Base-by-base conservation (phyloP, 2,113 vertebrate genomes). In the Spea multiplicata region DNA sequence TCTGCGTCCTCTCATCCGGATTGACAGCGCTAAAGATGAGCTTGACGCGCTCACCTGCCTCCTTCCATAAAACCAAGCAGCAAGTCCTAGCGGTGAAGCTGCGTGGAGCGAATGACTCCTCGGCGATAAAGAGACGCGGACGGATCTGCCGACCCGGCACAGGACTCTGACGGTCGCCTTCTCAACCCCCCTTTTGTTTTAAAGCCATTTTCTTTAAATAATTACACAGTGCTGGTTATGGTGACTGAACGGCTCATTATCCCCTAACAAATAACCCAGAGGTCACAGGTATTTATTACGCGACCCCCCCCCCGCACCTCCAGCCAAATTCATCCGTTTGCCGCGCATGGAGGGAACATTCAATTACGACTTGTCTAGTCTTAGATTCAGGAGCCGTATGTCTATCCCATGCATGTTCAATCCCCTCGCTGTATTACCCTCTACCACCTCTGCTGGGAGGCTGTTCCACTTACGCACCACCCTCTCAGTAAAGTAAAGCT, bases 201-300 rank as follows among this genome's bases (percentile, higher is more conserved):
- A 5, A 30, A 73, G 13, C 44, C 45, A 30, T 74, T 74, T 64
- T 49, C n/a, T 4, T 30, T 75, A 46, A 55, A 67, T 67, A 44
- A 67, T 67, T 75, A 55, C 49, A 75, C 45, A 46, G 8, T 12
- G 7, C 74, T 12, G 64, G 48, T 67, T 17, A n/a, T 47, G 55
- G 44, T 47, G 17, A 8, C 44, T 47, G 55, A 73, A 61, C 71
- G 8, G 53, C n/a, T 57, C 53, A 73, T 73, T 73, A 61, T 61
- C 45, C 55, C 47, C 59, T 73, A 73, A 73, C 71, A 73, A 73
- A 73, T 14, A 61, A 55, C 71, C 55, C 44, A 45, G 12, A 46
- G 74, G 64, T 67, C 64, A 55, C n/a, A 75, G 48, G 65, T 75
- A 47, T 75, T 75, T 67, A 74, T 65, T 52, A 50, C 73, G 17